A percentile compares a stretch with the other conserved stretches of the same genome.
phyloP scores from a whole-genome alignment of 2,797 vertebrate genomes.

The Betta splendens region DNA sequence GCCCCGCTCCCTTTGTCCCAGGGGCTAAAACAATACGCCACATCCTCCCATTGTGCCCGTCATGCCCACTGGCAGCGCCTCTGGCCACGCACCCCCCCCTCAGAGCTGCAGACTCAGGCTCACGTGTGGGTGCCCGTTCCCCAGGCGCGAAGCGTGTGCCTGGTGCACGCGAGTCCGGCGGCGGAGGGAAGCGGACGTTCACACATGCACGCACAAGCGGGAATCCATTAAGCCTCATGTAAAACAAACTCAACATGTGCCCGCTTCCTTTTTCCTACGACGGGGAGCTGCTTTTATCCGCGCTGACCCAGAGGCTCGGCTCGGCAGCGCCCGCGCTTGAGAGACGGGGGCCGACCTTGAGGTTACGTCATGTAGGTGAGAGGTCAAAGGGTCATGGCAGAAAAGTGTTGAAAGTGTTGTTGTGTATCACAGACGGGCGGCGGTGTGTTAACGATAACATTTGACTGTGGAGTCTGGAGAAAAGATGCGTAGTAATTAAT shows the following conservation, averaged over 20 bases:
- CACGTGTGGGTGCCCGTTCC: conserved; percentile 63
- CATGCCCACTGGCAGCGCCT: conserved; percentile 38
- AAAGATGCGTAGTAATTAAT: not conserved
- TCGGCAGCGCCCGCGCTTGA: conserved; percentile 10
- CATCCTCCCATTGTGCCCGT: conserved; percentile 79
- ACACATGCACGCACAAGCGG: conserved; percentile 67
- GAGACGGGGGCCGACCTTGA: conserved; percentile 50
- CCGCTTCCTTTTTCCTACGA: conserved; percentile 74
- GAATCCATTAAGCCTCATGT: conserved; percentile 76
- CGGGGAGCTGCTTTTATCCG: conserved; percentile 69
- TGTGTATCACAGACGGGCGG: conserved; percentile 1
- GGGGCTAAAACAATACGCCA: conserved; percentile 73
- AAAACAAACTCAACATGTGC: conserved; percentile 78
- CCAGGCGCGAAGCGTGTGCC: conserved; percentile 42
- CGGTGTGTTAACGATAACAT: not conserved
- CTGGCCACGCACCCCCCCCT: conserved; percentile 23
- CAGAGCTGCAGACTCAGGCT: conserved; percentile 34
- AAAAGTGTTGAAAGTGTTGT: conserved; percentile 23
- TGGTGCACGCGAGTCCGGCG: conserved; percentile 56
- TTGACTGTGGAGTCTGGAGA: not conserved
- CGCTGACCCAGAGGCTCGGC: conserved; percentile 50
- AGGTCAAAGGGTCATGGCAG: conserved; percentile 49
- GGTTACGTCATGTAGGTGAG: conserved; percentile 60
- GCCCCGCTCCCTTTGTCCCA: conserved; percentile 44
- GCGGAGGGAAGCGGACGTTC: conserved; percentile 67